Conservation (phyloP, 2,888 invertebrate species). For the Heliconius hortense region DNA sequence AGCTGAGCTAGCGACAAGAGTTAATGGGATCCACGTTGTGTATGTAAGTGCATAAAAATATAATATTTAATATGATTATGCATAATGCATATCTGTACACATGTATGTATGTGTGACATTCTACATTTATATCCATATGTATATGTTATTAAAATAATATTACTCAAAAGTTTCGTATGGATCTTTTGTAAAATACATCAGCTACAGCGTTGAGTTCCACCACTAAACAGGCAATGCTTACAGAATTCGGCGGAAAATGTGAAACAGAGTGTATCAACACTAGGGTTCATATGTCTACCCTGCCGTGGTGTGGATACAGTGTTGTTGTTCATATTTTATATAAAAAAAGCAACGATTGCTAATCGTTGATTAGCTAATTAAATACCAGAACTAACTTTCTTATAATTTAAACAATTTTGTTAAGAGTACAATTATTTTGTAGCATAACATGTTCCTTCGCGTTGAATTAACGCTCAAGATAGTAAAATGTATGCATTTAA, state of each 20-base stretch:
- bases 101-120: neutral
- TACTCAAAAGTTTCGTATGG: neutral
- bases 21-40: conserved; percentile 49
- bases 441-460: conserved; percentile 21
- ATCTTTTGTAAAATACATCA: no score
- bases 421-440: conserved; percentile 30
- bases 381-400: neutral
- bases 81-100: neutral
- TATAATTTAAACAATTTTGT: conserved; percentile 8
- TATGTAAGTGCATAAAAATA: neutral
- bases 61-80: neutral
- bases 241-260: neutral
- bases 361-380: no score
- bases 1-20: conserved; percentile 50
- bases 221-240: no score
- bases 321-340: neutral
- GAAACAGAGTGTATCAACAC: neutral
- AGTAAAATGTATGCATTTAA: conserved; percentile 6
- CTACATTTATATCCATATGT: neutral
- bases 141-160: neutral
- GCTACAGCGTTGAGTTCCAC: no score
- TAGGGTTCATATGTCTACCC: no score
- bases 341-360: neutral
- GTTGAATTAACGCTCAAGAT: conserved; percentile 1
- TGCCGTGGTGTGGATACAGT: neutral